These are phyloP conservation scores for Carlito syrichta DNA, from an alignment of 2,113 vertebrate genomes.

Conservation along the genomic window DNA sequence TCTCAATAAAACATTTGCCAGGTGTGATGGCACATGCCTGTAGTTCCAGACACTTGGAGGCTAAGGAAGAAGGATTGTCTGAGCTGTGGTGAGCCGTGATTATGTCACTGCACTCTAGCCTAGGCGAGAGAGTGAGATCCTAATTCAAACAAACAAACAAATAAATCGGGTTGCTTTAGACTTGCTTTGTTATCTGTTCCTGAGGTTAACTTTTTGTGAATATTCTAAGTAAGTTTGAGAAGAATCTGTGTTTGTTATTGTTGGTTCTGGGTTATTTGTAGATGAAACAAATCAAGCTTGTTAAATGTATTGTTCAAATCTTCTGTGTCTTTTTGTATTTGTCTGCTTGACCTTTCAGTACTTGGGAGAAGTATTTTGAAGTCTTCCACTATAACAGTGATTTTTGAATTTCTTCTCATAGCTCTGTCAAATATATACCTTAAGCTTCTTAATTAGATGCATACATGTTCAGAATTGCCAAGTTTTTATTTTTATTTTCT, in stretches of 20 bases:
- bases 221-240: neutral
- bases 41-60: no score
- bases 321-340: neutral
- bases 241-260: neutral
- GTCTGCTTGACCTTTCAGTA: neutral
- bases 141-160: no score
- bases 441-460: constrained; percentile 6
- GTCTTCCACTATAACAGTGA: neutral
- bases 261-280: neutral
- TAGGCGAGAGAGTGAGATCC: no score
- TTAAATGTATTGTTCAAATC: neutral
- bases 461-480: neutral
- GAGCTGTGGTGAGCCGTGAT: no score
- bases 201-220: neutral
- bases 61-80: no score
- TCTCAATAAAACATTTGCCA: no score
- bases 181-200: neutral
- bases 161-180: neutral
- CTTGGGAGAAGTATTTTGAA: neutral
- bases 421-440: neutral
- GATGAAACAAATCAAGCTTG: neutral
- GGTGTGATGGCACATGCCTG: no score
- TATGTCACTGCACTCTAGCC: no score
- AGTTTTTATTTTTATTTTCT: neutral
- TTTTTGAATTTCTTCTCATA: constrained; percentile 7